These are phyloP conservation scores for Tangara arthus DNA, from an alignment of 2,797 vertebrate species.

Conservation along the genomic window DNA sequence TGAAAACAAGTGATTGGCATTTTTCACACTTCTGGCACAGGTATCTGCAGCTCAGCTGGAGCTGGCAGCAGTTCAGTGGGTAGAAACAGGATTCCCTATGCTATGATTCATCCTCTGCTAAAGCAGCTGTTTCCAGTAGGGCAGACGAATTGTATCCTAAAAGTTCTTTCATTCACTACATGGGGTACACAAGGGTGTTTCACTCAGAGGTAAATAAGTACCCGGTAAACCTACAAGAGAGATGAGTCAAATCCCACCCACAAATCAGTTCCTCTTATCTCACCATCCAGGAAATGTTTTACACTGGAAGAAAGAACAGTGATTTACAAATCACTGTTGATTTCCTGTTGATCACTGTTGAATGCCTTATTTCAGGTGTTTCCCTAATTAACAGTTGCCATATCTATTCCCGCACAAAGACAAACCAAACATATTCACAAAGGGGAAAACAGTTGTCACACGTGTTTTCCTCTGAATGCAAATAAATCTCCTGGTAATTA, in stretches of 20 bases:
- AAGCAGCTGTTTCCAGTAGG: neutral
- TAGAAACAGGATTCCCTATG: neutral
- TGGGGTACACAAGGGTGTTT: neutral
- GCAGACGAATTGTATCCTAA: neutral
- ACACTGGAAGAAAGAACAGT: neutral
- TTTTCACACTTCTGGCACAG: neutral
- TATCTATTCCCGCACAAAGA: neutral
- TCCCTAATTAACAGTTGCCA: neutral
- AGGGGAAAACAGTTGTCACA: neutral
- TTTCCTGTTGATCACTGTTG: neutral
- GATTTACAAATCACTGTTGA: neutral
- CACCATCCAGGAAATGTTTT: neutral
- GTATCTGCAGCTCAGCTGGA: neutral
- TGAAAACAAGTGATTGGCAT: no score
- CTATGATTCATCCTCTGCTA: neutral
- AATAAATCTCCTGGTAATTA: neutral
- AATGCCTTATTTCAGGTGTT: neutral
- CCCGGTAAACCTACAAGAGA: neutral
- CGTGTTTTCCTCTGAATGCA: neutral
- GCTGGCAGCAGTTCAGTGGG: neutral
- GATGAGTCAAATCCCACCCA: neutral
- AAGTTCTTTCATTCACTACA: neutral
- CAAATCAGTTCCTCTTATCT: neutral
- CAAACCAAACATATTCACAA: neutral
- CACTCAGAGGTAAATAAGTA: neutral